These are phyloP conservation scores for Noctua pronuba DNA, from an alignment of 2,888 invertebrate genomes.

Conservation along the genomic window DNA sequence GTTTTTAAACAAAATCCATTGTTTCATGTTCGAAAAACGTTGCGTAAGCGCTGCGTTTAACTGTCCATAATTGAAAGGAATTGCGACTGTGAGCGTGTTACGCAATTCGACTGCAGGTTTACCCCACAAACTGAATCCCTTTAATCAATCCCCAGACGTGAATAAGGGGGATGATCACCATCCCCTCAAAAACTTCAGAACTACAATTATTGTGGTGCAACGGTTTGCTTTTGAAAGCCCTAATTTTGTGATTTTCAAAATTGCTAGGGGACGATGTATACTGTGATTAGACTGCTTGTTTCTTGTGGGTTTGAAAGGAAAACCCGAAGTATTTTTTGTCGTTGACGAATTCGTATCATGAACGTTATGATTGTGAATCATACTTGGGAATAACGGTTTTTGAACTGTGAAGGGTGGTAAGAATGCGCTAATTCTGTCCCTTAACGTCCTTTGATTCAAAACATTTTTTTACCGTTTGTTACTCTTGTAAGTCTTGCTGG, in stretches of 20 bases:
- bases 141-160: slow-evolving; percentile 70
- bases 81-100: not conserved
- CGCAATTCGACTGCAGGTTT: slow-evolving; percentile 23
- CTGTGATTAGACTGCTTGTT: slow-evolving; percentile 54
- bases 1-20: not conserved
- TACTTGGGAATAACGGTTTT: slow-evolving; percentile 9
- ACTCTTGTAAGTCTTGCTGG: not conserved
- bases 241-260: slow-evolving; percentile 67
- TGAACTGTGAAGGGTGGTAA: not conserved
- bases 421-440: not conserved
- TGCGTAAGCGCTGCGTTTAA: not conserved
- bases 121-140: slow-evolving; percentile 65
- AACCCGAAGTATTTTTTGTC: slow-evolving; percentile 21
- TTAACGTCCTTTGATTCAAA: not conserved
- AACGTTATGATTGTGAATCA: slow-evolving; percentile 26
- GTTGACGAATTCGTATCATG: slow-evolving; percentile 3
- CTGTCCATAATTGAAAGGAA: not conserved
- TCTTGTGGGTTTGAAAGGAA: slow-evolving; percentile 28
- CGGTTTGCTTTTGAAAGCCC: slow-evolving; percentile 58
- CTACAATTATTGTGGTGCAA: slow-evolving; percentile 68
- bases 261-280: slow-evolving; percentile 56
- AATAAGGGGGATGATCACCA: slow-evolving; percentile 70
- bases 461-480: not conserved
- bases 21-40: not conserved
- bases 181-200: slow-evolving; percentile 66